Percentiles rank a stretch among this genome's conserved stretches.
Evolutionary conservation across 1,140 invertebrate species (phyloP).

Genomic region (Drosophila nigromelanica): DNA sequence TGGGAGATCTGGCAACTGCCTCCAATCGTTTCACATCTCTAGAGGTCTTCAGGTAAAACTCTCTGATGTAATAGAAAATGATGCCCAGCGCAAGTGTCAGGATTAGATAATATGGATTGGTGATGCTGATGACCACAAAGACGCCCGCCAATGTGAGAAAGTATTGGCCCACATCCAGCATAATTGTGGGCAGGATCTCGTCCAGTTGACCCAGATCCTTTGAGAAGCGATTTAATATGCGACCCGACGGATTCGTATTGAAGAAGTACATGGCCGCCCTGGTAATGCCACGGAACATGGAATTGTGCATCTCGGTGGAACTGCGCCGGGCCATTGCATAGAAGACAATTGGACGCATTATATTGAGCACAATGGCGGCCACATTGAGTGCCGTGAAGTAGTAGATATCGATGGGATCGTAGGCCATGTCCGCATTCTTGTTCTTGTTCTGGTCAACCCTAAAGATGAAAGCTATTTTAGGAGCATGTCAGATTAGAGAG

Average conservation of each 20-base stretch:
- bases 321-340: conserved; percentile 62
- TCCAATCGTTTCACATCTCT: conserved; percentile 94
- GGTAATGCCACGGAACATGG: conserved; percentile 63
- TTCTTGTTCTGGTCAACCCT: conserved; percentile 55
- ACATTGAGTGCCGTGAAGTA: conserved; percentile 60
- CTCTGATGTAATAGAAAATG: conserved; percentile 89
- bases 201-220: conserved; percentile 93
- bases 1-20: conserved; percentile 88
- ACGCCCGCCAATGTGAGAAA: conserved; percentile 87
- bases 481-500: neutral
- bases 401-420: conserved; percentile 54
- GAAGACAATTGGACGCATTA: conserved; percentile 56
- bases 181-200: conserved; percentile 91
- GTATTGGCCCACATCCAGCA: conserved; percentile 89
- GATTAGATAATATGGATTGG: conserved; percentile 90
- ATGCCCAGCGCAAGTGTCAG: conserved; percentile 88
- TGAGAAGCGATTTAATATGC: conserved; percentile 90
- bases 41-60: conserved; percentile 92
- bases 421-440: neutral
- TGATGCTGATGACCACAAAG: conserved; percentile 88
- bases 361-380: conserved; percentile 60
- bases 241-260: conserved; percentile 89
- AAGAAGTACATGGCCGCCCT: conserved; percentile 90
- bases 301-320: conserved; percentile 54
- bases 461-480: neutral